phyloP scores from a whole-genome alignment of 2,113 vertebrate species.

The Craseonycteris thonglongyai region DNA sequence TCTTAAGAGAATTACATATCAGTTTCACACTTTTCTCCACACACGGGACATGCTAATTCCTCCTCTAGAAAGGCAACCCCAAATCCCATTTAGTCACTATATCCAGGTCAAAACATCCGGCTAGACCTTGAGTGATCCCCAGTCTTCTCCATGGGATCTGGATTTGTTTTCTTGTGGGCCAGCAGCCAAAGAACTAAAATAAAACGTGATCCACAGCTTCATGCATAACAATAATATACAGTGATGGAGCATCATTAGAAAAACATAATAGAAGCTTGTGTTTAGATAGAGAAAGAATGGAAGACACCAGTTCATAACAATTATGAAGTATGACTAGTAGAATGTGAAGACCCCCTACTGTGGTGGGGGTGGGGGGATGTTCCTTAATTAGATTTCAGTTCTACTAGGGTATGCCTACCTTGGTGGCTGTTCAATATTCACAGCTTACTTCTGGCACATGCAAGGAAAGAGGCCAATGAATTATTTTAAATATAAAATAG shows the following conservation, averaged over 20 bases:
- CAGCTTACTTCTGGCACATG: not conserved
- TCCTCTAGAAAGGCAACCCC: not conserved
- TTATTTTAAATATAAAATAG: not conserved
- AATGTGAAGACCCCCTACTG: not conserved
- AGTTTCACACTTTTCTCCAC: not conserved
- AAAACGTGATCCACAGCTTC: not conserved
- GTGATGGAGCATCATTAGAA: not conserved
- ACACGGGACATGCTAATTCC: not conserved
- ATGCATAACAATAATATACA: not conserved
- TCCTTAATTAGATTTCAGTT: not conserved
- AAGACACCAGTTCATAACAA: not conserved
- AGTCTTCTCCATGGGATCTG: not conserved
- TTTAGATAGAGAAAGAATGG: not conserved
- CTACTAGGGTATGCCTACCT: not conserved
- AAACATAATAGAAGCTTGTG: not conserved
- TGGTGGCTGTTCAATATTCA: not conserved
- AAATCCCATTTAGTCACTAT: not conserved
- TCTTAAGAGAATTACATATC: not conserved
- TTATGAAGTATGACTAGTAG: not conserved
- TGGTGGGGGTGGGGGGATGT: not conserved
- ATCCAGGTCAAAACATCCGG: not conserved
- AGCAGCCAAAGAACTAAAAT: not conserved
- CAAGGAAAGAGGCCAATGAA: not conserved
- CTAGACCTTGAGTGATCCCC: not conserved
- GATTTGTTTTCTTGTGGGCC: not conserved